These are phyloP conservation scores for Etheostoma spectabile DNA, from an alignment of 2,113 vertebrate genomes.

Conservation along the genomic window DNA sequence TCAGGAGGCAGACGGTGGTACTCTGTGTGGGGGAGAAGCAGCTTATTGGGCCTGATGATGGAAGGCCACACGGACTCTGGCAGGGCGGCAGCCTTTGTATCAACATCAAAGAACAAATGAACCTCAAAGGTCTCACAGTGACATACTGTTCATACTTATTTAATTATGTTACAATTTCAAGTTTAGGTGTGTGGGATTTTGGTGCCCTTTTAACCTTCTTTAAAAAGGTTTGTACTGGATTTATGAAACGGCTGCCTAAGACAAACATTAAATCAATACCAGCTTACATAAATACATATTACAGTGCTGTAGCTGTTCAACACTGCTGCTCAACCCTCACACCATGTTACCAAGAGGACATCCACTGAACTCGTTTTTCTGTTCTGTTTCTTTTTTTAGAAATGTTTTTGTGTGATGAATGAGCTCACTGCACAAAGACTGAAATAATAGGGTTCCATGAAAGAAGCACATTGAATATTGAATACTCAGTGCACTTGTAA, in stretches of 20 bases:
- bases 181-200: background rate
- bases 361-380: background rate
- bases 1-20: slow-evolving; percentile 26
- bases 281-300: slow-evolving; percentile 2
- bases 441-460: background rate
- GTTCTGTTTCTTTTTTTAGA: slow-evolving; percentile 4
- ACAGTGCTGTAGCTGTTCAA: background rate
- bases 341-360: background rate
- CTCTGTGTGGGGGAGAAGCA: slow-evolving; percentile 6
- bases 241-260: background rate
- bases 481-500: background rate
- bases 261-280: background rate
- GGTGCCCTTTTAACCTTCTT: background rate
- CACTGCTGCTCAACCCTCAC: slow-evolving; percentile 8
- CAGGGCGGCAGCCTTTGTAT: background rate
- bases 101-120: background rate
- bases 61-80: slow-evolving; percentile 10
- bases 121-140: background rate
- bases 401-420: slow-evolving; percentile 11
- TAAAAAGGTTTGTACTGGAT: background rate
- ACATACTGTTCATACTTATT: background rate
- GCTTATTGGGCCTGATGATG: slow-evolving; percentile 47
- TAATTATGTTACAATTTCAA: background rate
- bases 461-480: background rate
- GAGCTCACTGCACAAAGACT: background rate